Evolutionary conservation across 2,888 invertebrate genomes (phyloP).

Genomic region (Microchrysa polita): DNA sequence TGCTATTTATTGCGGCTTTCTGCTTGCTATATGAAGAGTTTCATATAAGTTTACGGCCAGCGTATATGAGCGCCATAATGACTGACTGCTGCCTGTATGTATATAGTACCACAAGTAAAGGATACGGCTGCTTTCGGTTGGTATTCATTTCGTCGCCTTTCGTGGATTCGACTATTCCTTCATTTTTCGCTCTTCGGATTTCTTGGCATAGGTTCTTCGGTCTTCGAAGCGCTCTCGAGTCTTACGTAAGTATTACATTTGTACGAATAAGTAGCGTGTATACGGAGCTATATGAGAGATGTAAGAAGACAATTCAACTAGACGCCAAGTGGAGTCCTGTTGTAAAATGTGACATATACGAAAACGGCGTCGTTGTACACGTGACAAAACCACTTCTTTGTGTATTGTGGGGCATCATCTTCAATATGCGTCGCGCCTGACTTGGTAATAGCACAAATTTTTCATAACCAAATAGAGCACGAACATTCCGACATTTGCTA

Average conservation of each 20-base stretch:
- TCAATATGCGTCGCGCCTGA: neutral
- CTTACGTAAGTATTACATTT: constrained; percentile 34
- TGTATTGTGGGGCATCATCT: constrained; percentile 7
- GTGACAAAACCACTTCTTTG: constrained; percentile 17
- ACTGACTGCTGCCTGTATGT: constrained; percentile 5
- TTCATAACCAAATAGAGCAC: constrained; percentile 35
- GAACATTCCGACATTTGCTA: constrained; percentile 3
- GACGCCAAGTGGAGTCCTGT: constrained; percentile 14
- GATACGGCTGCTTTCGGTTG: too few relatives aligned
- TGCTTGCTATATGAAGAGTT: neutral
- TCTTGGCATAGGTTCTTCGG: neutral
- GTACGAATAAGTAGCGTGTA: constrained; percentile 24
- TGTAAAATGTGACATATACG: constrained; percentile 25
- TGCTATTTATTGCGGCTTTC: neutral
- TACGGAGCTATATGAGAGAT: neutral
- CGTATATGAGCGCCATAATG: constrained; percentile 8
- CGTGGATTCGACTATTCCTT: neutral
- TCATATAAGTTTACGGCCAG: neutral
- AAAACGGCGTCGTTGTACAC: neutral
- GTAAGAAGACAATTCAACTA: constrained; percentile 28
- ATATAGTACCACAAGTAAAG: too few relatives aligned
- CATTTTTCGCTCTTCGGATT: neutral
- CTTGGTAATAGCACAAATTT: constrained; percentile 20
- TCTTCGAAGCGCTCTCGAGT: neutral
- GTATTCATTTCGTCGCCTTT: too few relatives aligned